Evolutionary conservation across 2,113 vertebrate genomes (phyloP), one percentile per base, ranked within the genome.

Genomic region (Rhodinocichla rosea): DNA sequence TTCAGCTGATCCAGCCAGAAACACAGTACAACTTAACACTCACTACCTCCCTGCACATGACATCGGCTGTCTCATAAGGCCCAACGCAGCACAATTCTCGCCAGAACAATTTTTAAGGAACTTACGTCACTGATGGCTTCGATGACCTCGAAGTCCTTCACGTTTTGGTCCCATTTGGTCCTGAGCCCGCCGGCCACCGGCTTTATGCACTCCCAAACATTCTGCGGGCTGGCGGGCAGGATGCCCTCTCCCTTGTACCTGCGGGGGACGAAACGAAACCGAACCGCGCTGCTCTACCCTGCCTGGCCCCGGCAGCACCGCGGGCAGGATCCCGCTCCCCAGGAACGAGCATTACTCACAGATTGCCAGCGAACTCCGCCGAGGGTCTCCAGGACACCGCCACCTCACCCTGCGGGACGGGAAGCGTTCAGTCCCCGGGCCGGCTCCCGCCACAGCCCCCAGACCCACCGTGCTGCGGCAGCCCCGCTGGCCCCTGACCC

Each of bases 161-260:
- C 98, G 6, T 99, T 99, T 74, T 98, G 98, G 95, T 99, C 99
- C 99, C 99, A 99, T 81, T 98, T 98, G 44, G 98, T 98, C 55
- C 99, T 91, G 12, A 97, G 97, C 27, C 99, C 99, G 4, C 98
- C 98, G 26, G 98, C 97, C 9, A 97, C 98, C 0, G 99, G 99
- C 77, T 99, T 99, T 22, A 99, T 92, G 56, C 98, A 99, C 52
- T 99, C 98, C 99, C 99, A 99, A 59, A 99, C 99, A 3, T 95
- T 85, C 26, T 94, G 94, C 4, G 96, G 98, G 35, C 98, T 96
- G 49, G 97, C 98, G 3, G 84, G 81, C 64, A 99, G 49, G 8
- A 98, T 24, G 13, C 98, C 99, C 50, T 99, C 98, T 2, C 98
- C 99, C 78, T 98, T 98, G 92, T 99, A 99, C 67, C 99, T 99